phyloP scores from a whole-genome alignment of 2,113 vertebrate genomes.

The Thalassarche chlororhynchos region DNA sequence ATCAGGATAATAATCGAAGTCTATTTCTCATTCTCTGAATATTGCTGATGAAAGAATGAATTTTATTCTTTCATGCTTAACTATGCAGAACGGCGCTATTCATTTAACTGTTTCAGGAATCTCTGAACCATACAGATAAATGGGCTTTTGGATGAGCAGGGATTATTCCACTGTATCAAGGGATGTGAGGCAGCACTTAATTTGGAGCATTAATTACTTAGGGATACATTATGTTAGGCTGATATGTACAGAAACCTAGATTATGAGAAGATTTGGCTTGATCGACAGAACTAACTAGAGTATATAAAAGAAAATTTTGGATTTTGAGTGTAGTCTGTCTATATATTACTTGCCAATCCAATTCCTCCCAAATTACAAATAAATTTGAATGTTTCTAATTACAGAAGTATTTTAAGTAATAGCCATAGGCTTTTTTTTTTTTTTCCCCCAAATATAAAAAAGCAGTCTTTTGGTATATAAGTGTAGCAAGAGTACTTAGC shows the following conservation, averaged over 20 bases:
- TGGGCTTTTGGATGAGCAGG: neutral
- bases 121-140: neutral
- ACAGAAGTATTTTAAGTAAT: neutral
- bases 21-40: conserved; percentile 23
- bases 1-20: neutral
- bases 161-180: neutral
- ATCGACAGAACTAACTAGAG: accelerated
- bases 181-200: neutral
- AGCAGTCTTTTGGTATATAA: neutral
- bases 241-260: neutral
- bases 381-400: neutral
- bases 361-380: neutral
- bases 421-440: neutral
- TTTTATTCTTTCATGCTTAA: neutral
- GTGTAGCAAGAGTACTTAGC: neutral
- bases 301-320: neutral
- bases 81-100: accelerated
- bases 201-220: neutral
- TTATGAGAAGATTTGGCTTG: neutral
- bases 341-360: neutral
- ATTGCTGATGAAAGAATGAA: neutral
- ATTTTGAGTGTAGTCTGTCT: neutral
- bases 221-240: neutral
- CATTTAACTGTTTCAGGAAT: neutral
- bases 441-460: neutral